Base-by-base conservation (phyloP, 2,888 invertebrate species). In the Diplazon laetatorius region DNA sequence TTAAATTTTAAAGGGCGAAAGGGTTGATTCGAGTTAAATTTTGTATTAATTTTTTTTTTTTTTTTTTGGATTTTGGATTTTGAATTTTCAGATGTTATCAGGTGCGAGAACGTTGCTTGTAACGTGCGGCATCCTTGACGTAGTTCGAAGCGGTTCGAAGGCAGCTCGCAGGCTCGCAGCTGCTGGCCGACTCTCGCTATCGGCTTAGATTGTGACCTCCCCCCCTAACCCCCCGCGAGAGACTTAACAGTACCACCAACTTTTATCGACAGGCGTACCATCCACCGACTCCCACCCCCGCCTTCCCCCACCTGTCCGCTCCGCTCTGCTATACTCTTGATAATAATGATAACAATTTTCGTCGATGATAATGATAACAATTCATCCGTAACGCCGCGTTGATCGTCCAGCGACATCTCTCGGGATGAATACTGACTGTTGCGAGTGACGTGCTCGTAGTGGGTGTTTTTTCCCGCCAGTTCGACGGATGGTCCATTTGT, bases 161-260 rank as follows among this genome's bases (percentile, higher is more conserved):
- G 65, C 66, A 78, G 82, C 82, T 82, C 84, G 83, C 86, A 86
- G 85, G n/a, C n/a, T n/a, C n/a, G n/a, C n/a, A n/a, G n/a, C n/a
- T n/a, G n/a, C 86, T 87, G 87, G 86, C 78, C 65, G 69, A 81
- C 76, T 86, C 76, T 86, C 84, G 85, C 83, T 85, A 86, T 87
- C 86, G 84, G 85, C 84, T 84, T 82, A 80, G 85, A 87, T 87
- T 83, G 85, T 82, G 83, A 83, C 82, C 84, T 46, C 71, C 73
- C 35, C 63, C 16, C 69, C 37, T 48, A 10, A 30, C 2, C 69
- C 22, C 59, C 72, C 16, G 72, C 46, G 1, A 18, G 22, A 39
- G 30, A 37, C 48, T 59, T 55, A 37, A 62, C 80, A 71, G 44
- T 46, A 14, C n/a, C 48, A 35, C 72, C 69, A 59, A 72, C 60